Evolutionary conservation across 2,888 invertebrate species (phyloP), one percentile per base, ranked within the genome.

Genomic region (Euclidia mi): DNA sequence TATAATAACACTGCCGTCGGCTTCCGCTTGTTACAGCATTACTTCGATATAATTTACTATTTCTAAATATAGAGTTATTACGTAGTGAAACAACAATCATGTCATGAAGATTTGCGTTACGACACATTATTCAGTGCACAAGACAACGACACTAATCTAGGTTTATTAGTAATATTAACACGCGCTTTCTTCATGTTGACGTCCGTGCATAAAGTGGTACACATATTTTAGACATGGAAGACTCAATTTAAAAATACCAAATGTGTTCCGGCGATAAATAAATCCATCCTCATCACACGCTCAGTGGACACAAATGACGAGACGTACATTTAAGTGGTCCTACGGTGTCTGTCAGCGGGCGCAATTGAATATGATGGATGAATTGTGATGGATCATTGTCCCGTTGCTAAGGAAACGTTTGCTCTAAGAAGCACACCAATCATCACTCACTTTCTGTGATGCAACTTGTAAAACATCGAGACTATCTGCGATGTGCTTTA

Each of bases 291-390:
- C 78, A 81, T 79, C 76, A 77, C 55, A 56, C 49, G 69, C 57
- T n/a, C n/a, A n/a, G n/a, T n/a, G n/a, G n/a, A n/a, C n/a, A 61
- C 71, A 71, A 53, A 69, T 65, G 68, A 78, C 65, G 70, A 65
- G 65, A 60, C 20, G 20, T 60, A 70, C 44, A 57, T 48, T 59
- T 48, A 70, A 70, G 63, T 59, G 56, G 65, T 20, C 42, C 58
- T 56, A 56, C 43, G 35, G 38, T 17, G 18, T 52, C 70, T 78
- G 82, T 77, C 81, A 76, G 59, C 75, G 67, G 78, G 65, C 80
- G 73, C 82, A 84, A 84, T 86, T 85, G 83, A 75, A 76, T 77
- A 74, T 84, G 85, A 85, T 85, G 68, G 79, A 82, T 84, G 56
- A 71, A 53, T 61, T 65, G 59, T 64, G 59, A 45, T 62, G 43